Conservation (phyloP, 1,140 invertebrate species). For the Nephila pilipes region DNA sequence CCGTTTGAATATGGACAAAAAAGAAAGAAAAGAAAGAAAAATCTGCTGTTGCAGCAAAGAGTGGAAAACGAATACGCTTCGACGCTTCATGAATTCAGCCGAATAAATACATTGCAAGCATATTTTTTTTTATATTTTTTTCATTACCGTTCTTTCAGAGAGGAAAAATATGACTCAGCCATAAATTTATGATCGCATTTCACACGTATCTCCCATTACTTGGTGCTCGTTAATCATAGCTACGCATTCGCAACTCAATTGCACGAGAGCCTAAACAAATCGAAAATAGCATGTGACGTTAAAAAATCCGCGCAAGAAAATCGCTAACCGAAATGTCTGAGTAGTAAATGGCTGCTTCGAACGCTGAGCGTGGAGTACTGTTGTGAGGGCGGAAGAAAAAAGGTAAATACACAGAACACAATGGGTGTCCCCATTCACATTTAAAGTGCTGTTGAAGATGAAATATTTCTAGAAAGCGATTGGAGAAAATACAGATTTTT, state of each 20-base stretch:
- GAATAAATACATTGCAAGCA: conserved; percentile 20
- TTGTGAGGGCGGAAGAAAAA: neutral
- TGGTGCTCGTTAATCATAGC: conserved; percentile 50
- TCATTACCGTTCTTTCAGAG: conserved; percentile 23
- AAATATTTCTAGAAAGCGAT: neutral
- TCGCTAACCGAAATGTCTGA: conserved; percentile 28
- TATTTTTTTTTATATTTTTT: conserved; percentile 10
- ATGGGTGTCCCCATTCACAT: neutral
- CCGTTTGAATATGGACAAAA: neutral
- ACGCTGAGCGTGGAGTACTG: neutral
- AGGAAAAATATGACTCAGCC: conserved; percentile 49
- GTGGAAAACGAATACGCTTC: neutral
- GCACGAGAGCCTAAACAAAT: conserved; percentile 27
- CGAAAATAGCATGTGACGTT: conserved; percentile 35
- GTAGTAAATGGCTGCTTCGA: neutral
- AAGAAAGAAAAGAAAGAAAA: neutral
- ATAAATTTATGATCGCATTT: conserved; percentile 67
- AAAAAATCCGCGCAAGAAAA: conserved; percentile 17
- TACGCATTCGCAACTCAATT: conserved; percentile 53
- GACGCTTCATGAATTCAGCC: neutral
- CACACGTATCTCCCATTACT: conserved; percentile 61
- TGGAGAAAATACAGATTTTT: too few species aligned
- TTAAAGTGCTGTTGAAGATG: neutral
- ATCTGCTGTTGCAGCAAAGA: neutral
- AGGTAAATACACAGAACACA: neutral